A percentile compares a stretch with the other conserved stretches of the same genome.
Evolutionary conservation across 2,888 invertebrate genomes (phyloP).

Genomic region (Hypolimnas misippus): DNA sequence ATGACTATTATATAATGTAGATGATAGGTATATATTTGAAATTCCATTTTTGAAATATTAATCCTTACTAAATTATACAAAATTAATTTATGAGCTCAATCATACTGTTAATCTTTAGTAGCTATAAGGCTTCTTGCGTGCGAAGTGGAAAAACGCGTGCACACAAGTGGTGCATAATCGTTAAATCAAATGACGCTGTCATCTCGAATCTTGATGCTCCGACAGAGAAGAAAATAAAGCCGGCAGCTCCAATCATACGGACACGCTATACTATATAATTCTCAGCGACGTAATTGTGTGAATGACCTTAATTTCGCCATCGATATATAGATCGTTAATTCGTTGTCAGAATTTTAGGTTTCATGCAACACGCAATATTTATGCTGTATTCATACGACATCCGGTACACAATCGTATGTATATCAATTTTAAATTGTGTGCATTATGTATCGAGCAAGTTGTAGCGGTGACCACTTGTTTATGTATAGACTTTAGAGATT

Average conservation of each 20-base stretch:
- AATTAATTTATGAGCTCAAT: not conserved
- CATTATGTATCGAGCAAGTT: not conserved
- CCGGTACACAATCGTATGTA: slow-evolving; percentile 7
- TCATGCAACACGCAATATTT: slow-evolving; percentile 37
- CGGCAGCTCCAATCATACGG: slow-evolving; percentile 20
- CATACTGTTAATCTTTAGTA: slow-evolving; percentile 2
- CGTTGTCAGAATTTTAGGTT: slow-evolving; percentile 11
- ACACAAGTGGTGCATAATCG: slow-evolving; percentile 14
- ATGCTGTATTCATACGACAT: slow-evolving; percentile 9
- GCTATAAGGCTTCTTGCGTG: not conserved
- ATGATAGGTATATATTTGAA: too few relatives aligned
- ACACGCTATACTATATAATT: slow-evolving; percentile 18
- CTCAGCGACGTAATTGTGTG: slow-evolving; percentile 17
- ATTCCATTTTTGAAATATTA: too few relatives aligned
- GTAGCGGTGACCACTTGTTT: not conserved
- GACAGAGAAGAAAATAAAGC: slow-evolving; percentile 19
- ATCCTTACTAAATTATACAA: not conserved
- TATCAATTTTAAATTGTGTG: slow-evolving; percentile 12
- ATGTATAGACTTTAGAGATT: not conserved
- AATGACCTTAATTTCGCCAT: slow-evolving; percentile 28
- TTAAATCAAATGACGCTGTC: slow-evolving; percentile 23
- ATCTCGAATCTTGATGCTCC: slow-evolving; percentile 23
- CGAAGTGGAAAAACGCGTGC: slow-evolving; percentile 11
- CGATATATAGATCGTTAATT: slow-evolving; percentile 24
- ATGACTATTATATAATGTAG: too few relatives aligned